Evolutionary conservation across 1,140 invertebrate genomes (phyloP).

Genomic region (Pseudomyrmex dendroicus): DNA sequence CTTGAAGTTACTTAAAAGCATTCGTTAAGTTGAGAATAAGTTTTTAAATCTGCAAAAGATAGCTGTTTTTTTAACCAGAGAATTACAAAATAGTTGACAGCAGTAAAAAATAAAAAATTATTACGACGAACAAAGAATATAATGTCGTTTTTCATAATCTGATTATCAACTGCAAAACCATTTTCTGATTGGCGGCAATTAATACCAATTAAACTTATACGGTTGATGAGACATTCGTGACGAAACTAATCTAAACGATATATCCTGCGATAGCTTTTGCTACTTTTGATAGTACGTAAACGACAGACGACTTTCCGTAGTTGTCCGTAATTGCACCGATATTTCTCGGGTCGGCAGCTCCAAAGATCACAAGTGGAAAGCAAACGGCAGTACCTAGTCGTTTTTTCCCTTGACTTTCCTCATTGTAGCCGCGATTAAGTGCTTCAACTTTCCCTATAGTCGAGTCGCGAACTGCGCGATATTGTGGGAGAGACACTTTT

Average conservation of each 20-base stretch:
- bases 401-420: conserved; percentile 16
- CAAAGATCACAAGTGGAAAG: conserved; percentile 20
- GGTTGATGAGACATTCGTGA: neutral
- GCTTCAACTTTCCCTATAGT: conserved; percentile 39
- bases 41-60: neutral
- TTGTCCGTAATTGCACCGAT: conserved; percentile 39
- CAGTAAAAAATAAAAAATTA: neutral
- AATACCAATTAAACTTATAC: conserved; percentile 44
- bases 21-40: conserved; percentile 1
- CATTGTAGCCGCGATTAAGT: conserved; percentile 43
- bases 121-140: neutral
- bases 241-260: conserved; percentile 9
- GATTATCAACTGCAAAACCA: neutral
- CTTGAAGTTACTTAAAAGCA: neutral
- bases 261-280: neutral
- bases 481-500: conserved; percentile 26
- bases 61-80: neutral
- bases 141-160: neutral
- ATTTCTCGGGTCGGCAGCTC: conserved; percentile 23
- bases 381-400: conserved; percentile 2
- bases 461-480: neutral
- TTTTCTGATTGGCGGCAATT: conserved; percentile 1
- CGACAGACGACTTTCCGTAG: conserved; percentile 13
- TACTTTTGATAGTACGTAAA: conserved; percentile 28
- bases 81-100: neutral